Percentiles rank a stretch among this genome's conserved stretches.
These are phyloP conservation scores for Cataglyphis cursor DNA, from an alignment of 2,888 invertebrate species.

Conservation along the genomic window DNA sequence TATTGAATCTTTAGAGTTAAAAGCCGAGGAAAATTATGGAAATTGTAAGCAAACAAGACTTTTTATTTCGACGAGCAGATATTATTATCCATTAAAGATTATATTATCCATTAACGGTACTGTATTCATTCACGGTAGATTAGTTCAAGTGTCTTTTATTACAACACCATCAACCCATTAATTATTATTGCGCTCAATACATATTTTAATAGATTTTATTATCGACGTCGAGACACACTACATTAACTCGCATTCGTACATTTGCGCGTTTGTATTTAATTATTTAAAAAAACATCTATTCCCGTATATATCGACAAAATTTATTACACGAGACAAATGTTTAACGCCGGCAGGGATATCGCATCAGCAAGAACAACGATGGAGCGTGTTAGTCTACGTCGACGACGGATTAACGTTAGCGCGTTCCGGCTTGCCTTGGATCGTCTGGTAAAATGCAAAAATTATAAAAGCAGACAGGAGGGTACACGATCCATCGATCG, in stretches of 20 bases:
- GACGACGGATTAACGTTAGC: not conserved
- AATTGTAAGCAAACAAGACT: slow-evolving; percentile 65
- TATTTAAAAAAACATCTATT: not conserved
- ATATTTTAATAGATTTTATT: slow-evolving; percentile 34
- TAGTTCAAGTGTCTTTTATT: not conserved
- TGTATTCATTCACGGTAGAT: slow-evolving; percentile 12
- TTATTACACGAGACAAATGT: slow-evolving; percentile 3
- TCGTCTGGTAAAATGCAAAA: slow-evolving; percentile 26
- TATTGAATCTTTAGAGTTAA: slow-evolving; percentile 72
- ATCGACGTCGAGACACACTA: not conserved
- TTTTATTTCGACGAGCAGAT: slow-evolving; percentile 23
- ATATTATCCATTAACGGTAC: slow-evolving; percentile 13
- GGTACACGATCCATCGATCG: slow-evolving; percentile 48
- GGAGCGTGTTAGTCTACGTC: not conserved
- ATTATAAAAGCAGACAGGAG: slow-evolving; percentile 23
- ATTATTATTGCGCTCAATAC: not conserved
- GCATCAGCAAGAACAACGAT: not conserved
- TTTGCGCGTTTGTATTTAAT: not conserved
- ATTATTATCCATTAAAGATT: not conserved
- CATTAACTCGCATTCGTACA: not conserved
- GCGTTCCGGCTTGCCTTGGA: not conserved
- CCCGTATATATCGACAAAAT: not conserved
- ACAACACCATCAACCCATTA: not conserved
- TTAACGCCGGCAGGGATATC: not conserved
- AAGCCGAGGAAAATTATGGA: slow-evolving; percentile 67